Evolutionary conservation across 2,797 vertebrate genomes (phyloP), one percentile per base, ranked within the genome.

Genomic region (Heterohyrax brucei): DNA sequence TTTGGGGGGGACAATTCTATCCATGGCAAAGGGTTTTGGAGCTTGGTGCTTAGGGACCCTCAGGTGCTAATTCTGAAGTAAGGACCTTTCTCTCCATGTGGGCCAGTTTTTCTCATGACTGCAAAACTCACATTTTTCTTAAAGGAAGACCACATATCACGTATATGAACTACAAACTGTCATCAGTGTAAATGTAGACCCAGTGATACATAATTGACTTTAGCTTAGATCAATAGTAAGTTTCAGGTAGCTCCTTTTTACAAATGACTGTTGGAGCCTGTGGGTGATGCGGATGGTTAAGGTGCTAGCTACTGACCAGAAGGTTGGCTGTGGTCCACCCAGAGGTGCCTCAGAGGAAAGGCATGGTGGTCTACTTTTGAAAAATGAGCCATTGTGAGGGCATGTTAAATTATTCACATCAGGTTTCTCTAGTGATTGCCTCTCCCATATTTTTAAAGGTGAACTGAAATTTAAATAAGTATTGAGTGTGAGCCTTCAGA

Each of bases 201-300:
- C 39, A 39, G 39, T 39, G 39, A 61, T 61, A 22, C 22, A 21
- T 61, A 19, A 61, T 61, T 8, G 6, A 22, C 59, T 61, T 61
- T 16, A 61, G 59, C 59, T 61, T 61, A 61, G 39, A 59, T 82
- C 26, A 80, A 18, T n/a, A 68, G 89, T 97, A 76, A 87, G 80
- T 94, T 87, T 21, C 77, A 59, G 64, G 22, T 7, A 84, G 56
- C 79, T 87, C 72, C 81, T 68, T 93, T 89, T 96, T 97, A 61
- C 83, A 64, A 83, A 72, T 80, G 94, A 94, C 81, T 68, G 93
- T 97, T 61, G 59, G 59, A 61, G 59, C 53, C 10, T 16, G 13
- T 56, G 53, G 13, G 53, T 56, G 53, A 56, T 56, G 53, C 53
- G 18, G 18, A 56, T 16, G 1, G 53, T 13, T 56, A 6, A 56